These are phyloP conservation scores for Leptobrachium leishanense DNA, from an alignment of 2,113 vertebrate species.

Conservation along the genomic window DNA sequence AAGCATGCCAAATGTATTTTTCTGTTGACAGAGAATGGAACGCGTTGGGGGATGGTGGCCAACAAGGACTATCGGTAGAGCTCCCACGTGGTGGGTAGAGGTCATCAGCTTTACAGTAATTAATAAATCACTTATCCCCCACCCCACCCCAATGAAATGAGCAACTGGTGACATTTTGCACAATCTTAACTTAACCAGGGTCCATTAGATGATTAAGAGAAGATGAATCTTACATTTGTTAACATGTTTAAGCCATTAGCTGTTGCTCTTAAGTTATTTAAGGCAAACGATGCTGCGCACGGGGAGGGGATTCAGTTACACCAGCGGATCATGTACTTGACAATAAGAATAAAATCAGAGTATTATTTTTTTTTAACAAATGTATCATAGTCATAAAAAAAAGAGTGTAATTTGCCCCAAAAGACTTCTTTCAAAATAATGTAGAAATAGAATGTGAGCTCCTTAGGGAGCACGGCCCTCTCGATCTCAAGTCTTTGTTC, in stretches of 20 bases:
- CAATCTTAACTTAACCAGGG: neutral
- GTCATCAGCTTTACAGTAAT: constrained; percentile 37
- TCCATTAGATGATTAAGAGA: neutral
- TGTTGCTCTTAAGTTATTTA: neutral
- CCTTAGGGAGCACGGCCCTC: too few species aligned
- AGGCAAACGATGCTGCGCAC: too few species aligned
- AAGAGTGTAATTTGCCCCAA: too few species aligned
- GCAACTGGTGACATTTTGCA: neutral
- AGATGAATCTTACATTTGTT: neutral
- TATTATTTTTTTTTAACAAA: too few species aligned
- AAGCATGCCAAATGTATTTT: constrained; percentile 68
- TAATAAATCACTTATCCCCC: constrained; percentile 3
- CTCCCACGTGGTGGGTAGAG: constrained; percentile 20
- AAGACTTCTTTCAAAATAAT: too few species aligned
- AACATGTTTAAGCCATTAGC: neutral
- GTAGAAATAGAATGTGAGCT: too few species aligned
- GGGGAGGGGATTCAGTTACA: too few species aligned
- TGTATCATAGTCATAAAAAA: too few species aligned
- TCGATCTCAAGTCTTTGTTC: too few species aligned
- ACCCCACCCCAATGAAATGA: neutral
- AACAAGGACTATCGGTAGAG: constrained; percentile 45
- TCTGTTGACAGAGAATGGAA: constrained; percentile 58
- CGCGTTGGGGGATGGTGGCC: constrained; percentile 50
- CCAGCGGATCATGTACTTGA: too few species aligned
- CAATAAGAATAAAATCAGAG: too few species aligned